Percentiles rank a stretch among this genome's conserved stretches.
phyloP scores from a whole-genome alignment of 2,888 invertebrate species.

The Ptilodon capucinus region DNA sequence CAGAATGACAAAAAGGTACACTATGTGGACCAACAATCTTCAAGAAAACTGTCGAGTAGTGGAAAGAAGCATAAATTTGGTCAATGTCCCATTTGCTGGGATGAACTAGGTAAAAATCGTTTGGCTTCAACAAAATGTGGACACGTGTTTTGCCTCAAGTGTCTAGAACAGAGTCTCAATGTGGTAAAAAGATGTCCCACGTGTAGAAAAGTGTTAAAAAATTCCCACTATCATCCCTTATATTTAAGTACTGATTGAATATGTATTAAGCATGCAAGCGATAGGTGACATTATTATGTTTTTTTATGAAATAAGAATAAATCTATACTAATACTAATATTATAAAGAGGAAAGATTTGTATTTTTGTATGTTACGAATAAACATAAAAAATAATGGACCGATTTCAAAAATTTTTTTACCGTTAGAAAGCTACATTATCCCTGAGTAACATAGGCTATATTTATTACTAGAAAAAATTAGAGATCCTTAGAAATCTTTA shows the following conservation, averaged over 20 bases:
- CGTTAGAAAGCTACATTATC: no score
- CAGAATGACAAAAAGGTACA: slow-evolving; percentile 1
- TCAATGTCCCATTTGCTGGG: slow-evolving; percentile 63
- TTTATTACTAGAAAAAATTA: no score
- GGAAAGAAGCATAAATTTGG: slow-evolving; percentile 29
- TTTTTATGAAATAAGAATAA: no score
- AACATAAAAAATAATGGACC: no score
- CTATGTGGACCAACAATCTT: background rate
- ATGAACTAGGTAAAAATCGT: slow-evolving; percentile 50
- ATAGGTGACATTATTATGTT: no score
- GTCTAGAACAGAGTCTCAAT: slow-evolving; percentile 43
- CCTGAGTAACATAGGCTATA: no score
- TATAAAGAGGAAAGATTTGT: no score
- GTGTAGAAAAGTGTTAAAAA: slow-evolving; percentile 49
- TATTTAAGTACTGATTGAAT: slow-evolving; percentile 23
- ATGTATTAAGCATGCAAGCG: no score
- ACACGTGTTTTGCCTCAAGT: slow-evolving; percentile 58
- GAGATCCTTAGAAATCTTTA: no score
- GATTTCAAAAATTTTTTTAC: no score
- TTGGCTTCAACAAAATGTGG: slow-evolving; percentile 66
- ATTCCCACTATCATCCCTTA: slow-evolving; percentile 50
- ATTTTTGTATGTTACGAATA: no score
- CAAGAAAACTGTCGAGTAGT: background rate
- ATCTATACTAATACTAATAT: no score
- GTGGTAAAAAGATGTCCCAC: slow-evolving; percentile 54